Base-by-base conservation (phyloP, 2,113 vertebrate species). In the Pangasianodon gigas region DNA sequence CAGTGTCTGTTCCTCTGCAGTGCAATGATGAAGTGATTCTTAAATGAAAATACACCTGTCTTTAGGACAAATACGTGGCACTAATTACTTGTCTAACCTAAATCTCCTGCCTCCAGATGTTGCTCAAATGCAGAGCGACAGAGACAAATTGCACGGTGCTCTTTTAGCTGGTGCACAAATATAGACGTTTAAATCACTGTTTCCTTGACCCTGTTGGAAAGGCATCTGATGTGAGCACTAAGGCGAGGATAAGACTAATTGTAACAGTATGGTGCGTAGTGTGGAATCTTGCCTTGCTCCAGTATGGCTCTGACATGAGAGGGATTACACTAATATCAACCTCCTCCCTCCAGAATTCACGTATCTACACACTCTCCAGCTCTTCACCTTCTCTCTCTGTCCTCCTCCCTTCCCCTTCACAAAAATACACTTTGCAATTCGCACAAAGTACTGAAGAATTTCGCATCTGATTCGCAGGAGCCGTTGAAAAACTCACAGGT, bases 31-130 rank as follows among this genome's bases (percentile, higher is more conserved):
- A 95, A 96, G 95, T 95, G 95, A 93, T 95, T 96, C 93, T 96
- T 94, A 95, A 96, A 96, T 96, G 95, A 96, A 96, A 96, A 94
- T 95, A 95, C 96, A 96, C 95, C 96, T 96, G 96, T 97, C 96
- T 96, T 96, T 95, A 94, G 95, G 96, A 97, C 95, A 96, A 96
- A 96, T 96, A 95, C 94, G 93, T 95, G 94, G 93, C 94, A 94
- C 95, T 96, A 96, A 96, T 97, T 97, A 96, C 95, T 94, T 95
- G 96, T 96, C 96, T 96, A 96, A 96, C 96, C 96, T 96, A 96
- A 96, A 96, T 96, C 95, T 96, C 95, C 93, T 93, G 94, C 94
- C 94, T 93, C 96, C 96, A 97, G 96, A 97, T 97, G 96, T 97
- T 97, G 94, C 95, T 95, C 95, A 96, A 96, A 95, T 93, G 94